These are phyloP conservation scores for Hypomecis atomaria DNA, from an alignment of 2,888 invertebrate genomes.

Conservation along the genomic window DNA sequence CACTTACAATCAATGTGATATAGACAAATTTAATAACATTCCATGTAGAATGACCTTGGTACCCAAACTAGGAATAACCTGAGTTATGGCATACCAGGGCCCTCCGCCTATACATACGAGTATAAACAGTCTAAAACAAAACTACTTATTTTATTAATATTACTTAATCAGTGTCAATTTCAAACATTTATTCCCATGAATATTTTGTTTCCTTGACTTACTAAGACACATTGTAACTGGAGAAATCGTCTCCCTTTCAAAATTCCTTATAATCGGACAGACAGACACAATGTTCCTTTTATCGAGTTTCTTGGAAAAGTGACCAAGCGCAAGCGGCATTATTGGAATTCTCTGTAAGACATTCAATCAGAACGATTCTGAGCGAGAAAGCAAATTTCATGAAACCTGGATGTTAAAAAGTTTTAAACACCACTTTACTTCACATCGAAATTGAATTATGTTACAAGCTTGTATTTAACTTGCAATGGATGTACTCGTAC, in stretches of 20 bases:
- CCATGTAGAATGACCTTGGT: no score
- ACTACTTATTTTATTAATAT: no score
- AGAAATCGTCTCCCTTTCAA: constrained; percentile 3
- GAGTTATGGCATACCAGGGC: no score
- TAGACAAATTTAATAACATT: no score
- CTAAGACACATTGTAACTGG: constrained; percentile 2
- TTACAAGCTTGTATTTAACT: no score
- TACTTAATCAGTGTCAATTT: neutral
- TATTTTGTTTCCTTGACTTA: neutral
- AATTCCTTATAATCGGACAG: constrained; percentile 4
- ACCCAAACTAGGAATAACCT: no score
- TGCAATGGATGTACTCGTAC: no score
- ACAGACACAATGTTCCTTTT: constrained; percentile 14
- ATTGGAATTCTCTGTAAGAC: neutral
- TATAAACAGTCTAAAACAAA: no score
- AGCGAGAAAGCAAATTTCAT: neutral
- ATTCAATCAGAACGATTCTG: neutral
- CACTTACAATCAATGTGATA: no score
- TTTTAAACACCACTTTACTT: no score
- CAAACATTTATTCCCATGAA: neutral
- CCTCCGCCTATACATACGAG: no score
- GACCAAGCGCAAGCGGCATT: constrained; percentile 3
- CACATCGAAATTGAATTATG: no score
- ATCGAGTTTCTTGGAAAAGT: constrained; percentile 15
- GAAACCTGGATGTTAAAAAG: neutral